phyloP scores from a whole-genome alignment of 2,888 invertebrate genomes.

The Pseudococcus jackbeardsleyi region DNA sequence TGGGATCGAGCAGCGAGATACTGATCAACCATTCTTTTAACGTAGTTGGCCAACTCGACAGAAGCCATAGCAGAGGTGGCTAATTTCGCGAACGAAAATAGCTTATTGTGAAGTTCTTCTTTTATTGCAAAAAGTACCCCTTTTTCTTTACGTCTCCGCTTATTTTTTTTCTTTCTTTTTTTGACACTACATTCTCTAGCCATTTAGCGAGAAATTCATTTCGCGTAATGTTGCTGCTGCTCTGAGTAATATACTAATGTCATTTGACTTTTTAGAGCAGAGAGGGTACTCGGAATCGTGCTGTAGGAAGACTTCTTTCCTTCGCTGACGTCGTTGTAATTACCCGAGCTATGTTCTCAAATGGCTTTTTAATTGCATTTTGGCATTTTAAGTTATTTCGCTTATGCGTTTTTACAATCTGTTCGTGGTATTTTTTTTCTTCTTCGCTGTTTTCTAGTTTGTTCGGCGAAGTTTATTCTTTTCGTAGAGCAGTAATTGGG shows the following conservation, averaged over 20 bases:
- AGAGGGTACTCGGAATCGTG: background rate
- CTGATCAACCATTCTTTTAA: conserved; percentile 49
- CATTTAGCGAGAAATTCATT: conserved; percentile 35
- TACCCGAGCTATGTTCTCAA: conserved; percentile 41
- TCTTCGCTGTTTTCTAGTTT: too few species aligned
- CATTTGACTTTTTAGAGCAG: background rate
- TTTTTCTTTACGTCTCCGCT: background rate
- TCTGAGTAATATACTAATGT: conserved; percentile 24
- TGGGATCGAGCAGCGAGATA: background rate
- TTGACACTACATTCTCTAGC: background rate
- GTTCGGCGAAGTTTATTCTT: too few species aligned
- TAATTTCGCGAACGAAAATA: conserved; percentile 53
- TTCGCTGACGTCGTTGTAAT: conserved; percentile 21
- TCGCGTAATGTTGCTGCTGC: background rate
- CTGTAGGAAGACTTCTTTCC: too few species aligned
- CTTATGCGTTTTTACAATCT: background rate
- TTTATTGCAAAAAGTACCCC: conserved; percentile 8
- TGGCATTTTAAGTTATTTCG: conserved; percentile 6
- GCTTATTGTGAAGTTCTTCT: conserved; percentile 34
- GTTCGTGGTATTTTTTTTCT: background rate
- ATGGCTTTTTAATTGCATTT: conserved; percentile 50
- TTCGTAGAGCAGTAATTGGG: too few species aligned
- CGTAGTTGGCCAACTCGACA: background rate
- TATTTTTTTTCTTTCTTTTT: background rate
- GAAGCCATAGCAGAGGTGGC: conserved; percentile 29